These are phyloP conservation scores for Ostrea edulis DNA, from an alignment of 1,140 invertebrate species.

Conservation along the genomic window DNA sequence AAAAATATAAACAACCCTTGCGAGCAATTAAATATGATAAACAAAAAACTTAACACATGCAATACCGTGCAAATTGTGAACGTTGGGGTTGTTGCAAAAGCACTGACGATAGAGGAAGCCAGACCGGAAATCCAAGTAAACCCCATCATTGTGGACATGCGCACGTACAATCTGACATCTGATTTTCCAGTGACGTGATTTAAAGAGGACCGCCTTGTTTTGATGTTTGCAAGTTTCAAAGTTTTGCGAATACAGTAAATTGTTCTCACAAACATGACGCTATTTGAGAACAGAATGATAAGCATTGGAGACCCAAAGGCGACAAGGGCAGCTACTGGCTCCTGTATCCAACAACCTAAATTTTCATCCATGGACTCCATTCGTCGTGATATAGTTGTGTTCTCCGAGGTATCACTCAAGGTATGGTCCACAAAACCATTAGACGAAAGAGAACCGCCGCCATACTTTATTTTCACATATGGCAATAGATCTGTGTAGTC, in stretches of 20 bases:
- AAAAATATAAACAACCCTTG: conserved; percentile 78
- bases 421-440: background rate
- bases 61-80: conserved; percentile 64
- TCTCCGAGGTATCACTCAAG: background rate
- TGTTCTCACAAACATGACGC: conserved; percentile 76
- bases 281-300: conserved; percentile 75
- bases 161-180: conserved; percentile 82
- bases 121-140: conserved; percentile 80
- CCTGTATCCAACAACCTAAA: conserved; percentile 80
- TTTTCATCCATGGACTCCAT: conserved; percentile 39
- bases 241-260: conserved; percentile 81
- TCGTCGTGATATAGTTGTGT: background rate
- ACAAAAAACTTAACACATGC: conserved; percentile 71
- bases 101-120: conserved; percentile 72
- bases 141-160: conserved; percentile 80
- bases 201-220: conserved; percentile 65
- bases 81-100: conserved; percentile 60
- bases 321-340: conserved; percentile 72
- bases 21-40: conserved; percentile 75
- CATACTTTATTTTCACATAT: conserved; percentile 68
- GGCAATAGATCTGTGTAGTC: conserved; percentile 78
- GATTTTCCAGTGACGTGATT: conserved; percentile 69
- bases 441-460: conserved; percentile 38
- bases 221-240: conserved; percentile 58
- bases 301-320: conserved; percentile 78